Percentiles rank a stretch among this genome's conserved stretches.
Conservation (phyloP, 2,113 vertebrate species). For the Thymallus thymallus region DNA sequence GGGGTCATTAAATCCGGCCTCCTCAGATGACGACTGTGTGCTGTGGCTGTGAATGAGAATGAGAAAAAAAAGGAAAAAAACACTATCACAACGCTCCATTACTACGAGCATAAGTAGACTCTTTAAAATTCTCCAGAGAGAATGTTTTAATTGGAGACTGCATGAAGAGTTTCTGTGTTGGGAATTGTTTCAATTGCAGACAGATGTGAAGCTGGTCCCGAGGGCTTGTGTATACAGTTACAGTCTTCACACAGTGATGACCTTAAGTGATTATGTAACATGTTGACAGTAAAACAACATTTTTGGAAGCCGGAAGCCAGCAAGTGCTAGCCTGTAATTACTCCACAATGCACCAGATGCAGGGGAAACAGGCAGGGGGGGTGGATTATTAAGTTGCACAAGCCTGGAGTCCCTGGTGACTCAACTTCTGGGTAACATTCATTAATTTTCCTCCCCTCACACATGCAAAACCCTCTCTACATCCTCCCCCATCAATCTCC, state of each 20-base stretch:
- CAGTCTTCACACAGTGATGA: too few species aligned
- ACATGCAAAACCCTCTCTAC: not conserved
- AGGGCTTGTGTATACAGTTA: too few species aligned
- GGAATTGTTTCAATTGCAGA: too few species aligned
- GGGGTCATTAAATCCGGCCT: conserved; percentile 85
- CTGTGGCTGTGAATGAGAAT: conserved; percentile 77
- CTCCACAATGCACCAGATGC: not conserved
- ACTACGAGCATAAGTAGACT: not conserved
- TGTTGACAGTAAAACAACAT: not conserved
- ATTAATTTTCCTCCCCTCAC: conserved; percentile 10
- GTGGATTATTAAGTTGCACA: conserved; percentile 10
- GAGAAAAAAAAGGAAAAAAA: conserved; percentile 1
- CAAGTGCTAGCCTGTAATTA: not conserved
- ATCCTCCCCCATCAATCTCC: not conserved
- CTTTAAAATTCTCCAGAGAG: too few species aligned
- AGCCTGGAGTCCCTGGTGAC: not conserved
- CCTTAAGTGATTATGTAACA: too few species aligned
- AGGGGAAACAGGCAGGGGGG: not conserved
- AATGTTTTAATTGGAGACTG: not conserved
- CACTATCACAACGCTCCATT: not conserved
- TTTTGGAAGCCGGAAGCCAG: not conserved
- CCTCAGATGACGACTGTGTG: conserved; percentile 83
- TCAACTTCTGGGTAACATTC: not conserved
- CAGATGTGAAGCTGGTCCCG: too few species aligned
- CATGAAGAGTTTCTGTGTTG: too few species aligned